These are phyloP conservation scores for Drosophila erecta DNA, from an alignment of 1,140 invertebrate species.

Conservation along the genomic window DNA sequence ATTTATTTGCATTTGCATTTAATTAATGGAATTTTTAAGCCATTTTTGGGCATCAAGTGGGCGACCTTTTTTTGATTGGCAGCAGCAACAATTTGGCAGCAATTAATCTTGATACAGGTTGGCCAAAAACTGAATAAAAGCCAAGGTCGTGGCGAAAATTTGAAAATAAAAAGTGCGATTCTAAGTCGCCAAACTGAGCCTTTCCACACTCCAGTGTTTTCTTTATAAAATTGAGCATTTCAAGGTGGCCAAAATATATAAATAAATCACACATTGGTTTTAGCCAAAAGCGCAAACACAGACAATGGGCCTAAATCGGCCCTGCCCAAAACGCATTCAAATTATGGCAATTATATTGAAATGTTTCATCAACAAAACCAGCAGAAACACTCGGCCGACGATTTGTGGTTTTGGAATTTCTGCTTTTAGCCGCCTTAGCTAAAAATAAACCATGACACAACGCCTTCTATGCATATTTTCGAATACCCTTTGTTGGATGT, in stretches of 20 bases:
- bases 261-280: conserved; percentile 64
- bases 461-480: conserved; percentile 37
- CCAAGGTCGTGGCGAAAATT: conserved; percentile 30
- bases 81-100: conserved; percentile 71
- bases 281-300: conserved; percentile 28
- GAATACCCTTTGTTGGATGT: conserved; percentile 20
- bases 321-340: conserved; percentile 78
- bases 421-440: conserved; percentile 61
- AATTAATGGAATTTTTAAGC: conserved; percentile 66
- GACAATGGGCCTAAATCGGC: conserved; percentile 42
- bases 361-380: conserved; percentile 54
- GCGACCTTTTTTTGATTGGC: conserved; percentile 80
- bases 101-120: conserved; percentile 61
- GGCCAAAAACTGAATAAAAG: conserved; percentile 1
- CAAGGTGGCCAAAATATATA: conserved; percentile 55
- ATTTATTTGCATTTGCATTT: conserved; percentile 79
- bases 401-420: conserved; percentile 66
- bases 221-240: conserved; percentile 12
- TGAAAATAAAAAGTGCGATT: conserved; percentile 45
- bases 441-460: conserved; percentile 73
- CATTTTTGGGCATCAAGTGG: conserved; percentile 75
- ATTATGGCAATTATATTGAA: conserved; percentile 81
- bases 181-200: conserved; percentile 35
- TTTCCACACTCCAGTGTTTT: neutral
- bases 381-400: conserved; percentile 9